phyloP scores from a whole-genome alignment of 2,797 vertebrate genomes.

The Anisognathus igniventris region DNA sequence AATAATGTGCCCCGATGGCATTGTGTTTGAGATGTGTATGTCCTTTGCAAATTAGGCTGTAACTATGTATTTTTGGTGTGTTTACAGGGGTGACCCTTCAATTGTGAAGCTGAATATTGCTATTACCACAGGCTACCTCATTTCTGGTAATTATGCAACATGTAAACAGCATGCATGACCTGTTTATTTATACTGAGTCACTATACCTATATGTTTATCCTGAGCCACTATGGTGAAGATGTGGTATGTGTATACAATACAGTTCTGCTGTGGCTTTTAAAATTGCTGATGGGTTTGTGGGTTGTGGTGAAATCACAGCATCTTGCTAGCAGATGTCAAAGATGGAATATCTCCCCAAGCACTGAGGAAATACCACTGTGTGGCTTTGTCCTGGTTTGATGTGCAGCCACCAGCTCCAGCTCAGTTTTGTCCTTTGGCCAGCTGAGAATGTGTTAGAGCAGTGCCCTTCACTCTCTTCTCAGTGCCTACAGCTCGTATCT shows the following conservation, averaged over 20 bases:
- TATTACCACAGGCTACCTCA: constrained; percentile 97
- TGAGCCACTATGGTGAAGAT: not conserved
- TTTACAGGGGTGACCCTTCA: constrained; percentile 89
- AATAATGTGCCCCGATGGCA: not conserved
- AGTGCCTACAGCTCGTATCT: fast-evolving
- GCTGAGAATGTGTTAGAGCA: not conserved
- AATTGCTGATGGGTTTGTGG: not conserved
- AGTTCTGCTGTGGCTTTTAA: not conserved
- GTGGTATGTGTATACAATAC: not conserved
- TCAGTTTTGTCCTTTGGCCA: not conserved
- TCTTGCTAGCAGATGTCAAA: not conserved
- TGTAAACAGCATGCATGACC: not conserved
- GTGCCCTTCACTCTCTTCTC: not conserved
- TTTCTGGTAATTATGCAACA: constrained; percentile 87
- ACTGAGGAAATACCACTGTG: not conserved
- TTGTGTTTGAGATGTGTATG: not conserved
- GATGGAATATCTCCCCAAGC: not conserved
- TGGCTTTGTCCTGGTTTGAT: not conserved
- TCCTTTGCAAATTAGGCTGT: not conserved
- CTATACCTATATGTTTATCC: not conserved
- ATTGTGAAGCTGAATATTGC: constrained; percentile 91
- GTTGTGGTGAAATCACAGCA: not conserved
- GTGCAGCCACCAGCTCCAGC: not conserved
- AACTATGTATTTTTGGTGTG: constrained; percentile 19
- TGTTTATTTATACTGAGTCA: not conserved